These are phyloP conservation scores for Cheiracanthium punctorium DNA, from an alignment of 2,888 invertebrate genomes.

Conservation along the genomic window DNA sequence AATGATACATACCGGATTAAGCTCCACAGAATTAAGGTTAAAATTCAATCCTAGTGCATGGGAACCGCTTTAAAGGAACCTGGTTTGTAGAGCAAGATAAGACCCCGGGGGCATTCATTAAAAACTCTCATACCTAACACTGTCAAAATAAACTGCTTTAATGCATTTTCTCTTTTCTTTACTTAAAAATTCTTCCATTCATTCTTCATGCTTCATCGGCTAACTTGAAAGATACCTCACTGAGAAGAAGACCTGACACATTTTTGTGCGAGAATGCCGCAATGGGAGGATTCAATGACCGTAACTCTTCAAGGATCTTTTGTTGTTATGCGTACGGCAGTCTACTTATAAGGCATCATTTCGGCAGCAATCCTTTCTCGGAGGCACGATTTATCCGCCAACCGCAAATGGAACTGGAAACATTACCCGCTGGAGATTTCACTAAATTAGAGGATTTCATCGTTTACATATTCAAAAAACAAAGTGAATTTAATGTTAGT, in stretches of 20 bases:
- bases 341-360: neutral
- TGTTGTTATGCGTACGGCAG: neutral
- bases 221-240: neutral
- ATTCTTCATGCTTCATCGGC: conserved; percentile 43
- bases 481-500: no score
- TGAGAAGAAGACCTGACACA: neutral
- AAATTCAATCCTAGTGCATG: conserved; percentile 3
- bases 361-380: no score
- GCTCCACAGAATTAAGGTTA: conserved; percentile 54
- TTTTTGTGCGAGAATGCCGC: neutral
- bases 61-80: neutral
- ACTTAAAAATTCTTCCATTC: conserved; percentile 22
- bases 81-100: conserved; percentile 51
- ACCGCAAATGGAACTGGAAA: no score
- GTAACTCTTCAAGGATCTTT: neutral
- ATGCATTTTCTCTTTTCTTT: conserved; percentile 23
- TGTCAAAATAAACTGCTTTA: conserved; percentile 31
- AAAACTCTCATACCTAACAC: neutral
- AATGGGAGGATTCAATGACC: conserved; percentile 1
- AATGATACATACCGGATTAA: neutral
- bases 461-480: no score
- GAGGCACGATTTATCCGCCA: no score
- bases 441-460: no score
- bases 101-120: conserved; percentile 21
- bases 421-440: no score